phyloP scores from a whole-genome alignment of 30 jellyfish, hydroid and myxozoan genomes.

The Hydra vulgaris region DNA sequence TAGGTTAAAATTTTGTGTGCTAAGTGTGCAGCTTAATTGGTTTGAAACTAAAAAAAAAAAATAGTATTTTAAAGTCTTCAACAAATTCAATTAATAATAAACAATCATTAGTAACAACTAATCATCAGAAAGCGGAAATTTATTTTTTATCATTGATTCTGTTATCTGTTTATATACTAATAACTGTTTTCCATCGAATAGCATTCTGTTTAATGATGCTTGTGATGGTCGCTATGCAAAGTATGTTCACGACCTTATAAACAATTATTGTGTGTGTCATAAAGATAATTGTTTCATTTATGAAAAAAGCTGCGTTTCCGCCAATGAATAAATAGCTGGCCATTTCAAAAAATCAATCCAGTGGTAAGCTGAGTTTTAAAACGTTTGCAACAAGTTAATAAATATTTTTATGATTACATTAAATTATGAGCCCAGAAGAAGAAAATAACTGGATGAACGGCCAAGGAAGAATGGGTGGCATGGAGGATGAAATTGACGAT shows the following conservation, averaged over 20 bases:
- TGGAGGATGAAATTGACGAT: conserved; percentile 23
- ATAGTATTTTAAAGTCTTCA: not conserved
- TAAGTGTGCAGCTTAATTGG: too few relatives aligned
- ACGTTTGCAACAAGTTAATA: not conserved
- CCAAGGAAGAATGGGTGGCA: not conserved
- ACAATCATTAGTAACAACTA: not conserved
- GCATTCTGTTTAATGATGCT: not conserved
- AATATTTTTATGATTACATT: not conserved
- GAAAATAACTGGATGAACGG: not conserved
- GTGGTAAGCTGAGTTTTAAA: not conserved
- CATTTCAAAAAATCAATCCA: not conserved
- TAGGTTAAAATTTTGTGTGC: too few relatives aligned
- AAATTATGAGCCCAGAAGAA: not conserved
- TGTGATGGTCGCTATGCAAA: not conserved
- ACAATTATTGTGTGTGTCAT: not conserved
- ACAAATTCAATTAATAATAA: too few relatives aligned
- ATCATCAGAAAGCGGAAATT: not conserved
- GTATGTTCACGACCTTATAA: not conserved
- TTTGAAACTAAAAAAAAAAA: too few relatives aligned
- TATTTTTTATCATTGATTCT: not conserved
- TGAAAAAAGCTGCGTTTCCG: not conserved
- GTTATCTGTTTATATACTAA: not conserved
- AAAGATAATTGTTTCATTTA: not conserved
- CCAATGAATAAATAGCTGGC: not conserved
- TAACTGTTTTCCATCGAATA: not conserved